Percentiles rank a stretch among this genome's conserved stretches.
These are phyloP conservation scores for Diplodus puntazzo DNA, from an alignment of 2,797 vertebrate genomes.

Conservation along the genomic window DNA sequence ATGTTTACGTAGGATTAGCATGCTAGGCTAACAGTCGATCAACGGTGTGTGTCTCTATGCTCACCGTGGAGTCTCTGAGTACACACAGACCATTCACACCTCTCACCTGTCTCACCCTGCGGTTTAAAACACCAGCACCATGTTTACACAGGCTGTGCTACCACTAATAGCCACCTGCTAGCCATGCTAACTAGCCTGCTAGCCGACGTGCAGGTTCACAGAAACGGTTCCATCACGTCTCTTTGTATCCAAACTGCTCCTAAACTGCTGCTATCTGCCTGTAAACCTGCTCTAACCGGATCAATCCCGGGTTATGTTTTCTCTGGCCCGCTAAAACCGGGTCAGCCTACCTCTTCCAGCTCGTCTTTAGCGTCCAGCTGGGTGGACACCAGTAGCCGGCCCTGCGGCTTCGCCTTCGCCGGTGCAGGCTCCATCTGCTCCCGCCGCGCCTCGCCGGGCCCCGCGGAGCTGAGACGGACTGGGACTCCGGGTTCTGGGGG, in stretches of 20 bases:
- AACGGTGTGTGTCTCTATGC: background rate
- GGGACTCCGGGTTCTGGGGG: conserved; percentile 45
- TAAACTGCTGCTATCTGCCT: background rate
- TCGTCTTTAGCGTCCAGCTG: conserved; percentile 96
- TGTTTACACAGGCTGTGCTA: background rate
- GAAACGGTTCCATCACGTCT: conserved; percentile 49
- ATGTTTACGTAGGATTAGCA: conserved; percentile 77
- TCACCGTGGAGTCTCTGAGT: background rate
- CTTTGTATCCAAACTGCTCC: conserved; percentile 62
- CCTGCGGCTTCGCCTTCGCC: conserved; percentile 87
- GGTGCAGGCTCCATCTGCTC: conserved; percentile 87
- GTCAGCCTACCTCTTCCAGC: conserved; percentile 92
- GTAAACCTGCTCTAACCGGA: background rate
- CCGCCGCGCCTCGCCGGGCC: conserved; percentile 76
- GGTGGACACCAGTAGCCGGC: conserved; percentile 91
- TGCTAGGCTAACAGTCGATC: conserved; percentile 64
- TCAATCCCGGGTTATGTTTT: too few relatives aligned
- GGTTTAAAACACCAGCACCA: background rate
- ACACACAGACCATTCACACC: background rate
- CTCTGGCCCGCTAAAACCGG: background rate
- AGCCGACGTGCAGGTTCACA: conserved; percentile 30
- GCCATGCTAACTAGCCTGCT: conserved; percentile 63
- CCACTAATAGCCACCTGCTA: conserved; percentile 31
- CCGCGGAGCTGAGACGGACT: conserved; percentile 70
- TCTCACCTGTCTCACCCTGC: too few relatives aligned